Conservation (phyloP, 1,140 invertebrate species). For the Drosophila equinoxialis region DNA sequence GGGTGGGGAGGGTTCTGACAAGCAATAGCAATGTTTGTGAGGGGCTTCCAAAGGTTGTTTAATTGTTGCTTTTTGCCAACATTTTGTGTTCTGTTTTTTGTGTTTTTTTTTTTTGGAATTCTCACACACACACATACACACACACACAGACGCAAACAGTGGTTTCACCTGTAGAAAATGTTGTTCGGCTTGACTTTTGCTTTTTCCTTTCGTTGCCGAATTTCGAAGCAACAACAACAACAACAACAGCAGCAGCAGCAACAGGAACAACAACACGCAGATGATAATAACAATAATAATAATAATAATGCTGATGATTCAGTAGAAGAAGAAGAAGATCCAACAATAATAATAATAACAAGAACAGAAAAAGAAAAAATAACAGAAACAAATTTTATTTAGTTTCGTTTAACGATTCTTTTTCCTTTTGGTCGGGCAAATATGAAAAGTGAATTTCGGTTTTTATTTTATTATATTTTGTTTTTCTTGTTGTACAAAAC, state of each 20-base stretch:
- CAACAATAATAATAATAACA: background rate
- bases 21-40: slow-evolving; percentile 36
- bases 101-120: slow-evolving; percentile 28
- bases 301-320: background rate
- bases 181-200: slow-evolving; percentile 6
- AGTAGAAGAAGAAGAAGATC: background rate
- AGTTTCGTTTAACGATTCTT: background rate
- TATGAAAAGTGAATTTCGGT: background rate
- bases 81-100: slow-evolving; percentile 10
- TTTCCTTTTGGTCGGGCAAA: background rate
- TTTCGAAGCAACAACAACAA: slow-evolving; percentile 2
- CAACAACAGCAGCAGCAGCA: background rate
- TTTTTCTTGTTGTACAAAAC: slow-evolving; percentile 1
- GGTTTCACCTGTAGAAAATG: slow-evolving; percentile 12
- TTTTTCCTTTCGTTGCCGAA: slow-evolving; percentile 4
- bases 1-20: background rate
- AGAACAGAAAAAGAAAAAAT: background rate
- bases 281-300: background rate
- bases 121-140: slow-evolving; percentile 21
- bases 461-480: background rate
- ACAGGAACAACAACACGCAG: background rate
- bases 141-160: background rate
- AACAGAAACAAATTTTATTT: background rate
- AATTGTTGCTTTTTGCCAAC: slow-evolving; percentile 31
- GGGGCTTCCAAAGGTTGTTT: slow-evolving; percentile 50